Evolutionary conservation across 2,797 vertebrate genomes (phyloP).

Genomic region (Leucoraja ocellata): DNA sequence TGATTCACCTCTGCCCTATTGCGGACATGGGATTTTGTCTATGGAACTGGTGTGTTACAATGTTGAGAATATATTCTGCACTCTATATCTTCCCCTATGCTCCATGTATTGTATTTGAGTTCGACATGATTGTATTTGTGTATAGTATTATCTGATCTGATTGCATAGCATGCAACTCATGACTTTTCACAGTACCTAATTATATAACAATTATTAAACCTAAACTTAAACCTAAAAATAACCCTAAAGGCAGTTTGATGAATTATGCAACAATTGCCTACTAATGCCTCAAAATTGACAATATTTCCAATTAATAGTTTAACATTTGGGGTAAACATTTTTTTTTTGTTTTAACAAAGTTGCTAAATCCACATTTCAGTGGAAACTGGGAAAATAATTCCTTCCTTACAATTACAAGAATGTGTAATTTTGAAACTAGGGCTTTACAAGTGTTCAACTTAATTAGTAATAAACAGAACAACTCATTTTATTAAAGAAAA

Average conservation of each 20-base stretch:
- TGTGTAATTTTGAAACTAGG: background rate
- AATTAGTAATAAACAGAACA: background rate
- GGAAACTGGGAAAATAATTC: background rate
- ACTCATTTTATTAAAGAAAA: background rate
- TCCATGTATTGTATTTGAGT: no score
- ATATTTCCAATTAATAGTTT: background rate
- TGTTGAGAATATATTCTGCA: no score
- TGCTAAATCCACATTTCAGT: background rate
- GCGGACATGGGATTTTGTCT: no score
- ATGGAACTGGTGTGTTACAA: no score
- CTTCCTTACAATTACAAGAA: background rate
- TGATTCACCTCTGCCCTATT: no score
- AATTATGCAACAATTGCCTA: background rate
- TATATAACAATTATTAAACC: no score
- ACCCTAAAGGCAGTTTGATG: background rate
- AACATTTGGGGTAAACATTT: background rate
- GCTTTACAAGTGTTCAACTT: background rate
- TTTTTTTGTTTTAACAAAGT: background rate
- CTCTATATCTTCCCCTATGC: no score
- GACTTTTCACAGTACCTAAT: no score
- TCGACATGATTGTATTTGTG: no score
- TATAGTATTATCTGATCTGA: no score
- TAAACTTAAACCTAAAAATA: no score
- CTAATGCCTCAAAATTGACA: background rate
- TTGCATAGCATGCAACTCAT: no score